Evolutionary conservation across 2,113 vertebrate species (phyloP).

Genomic region (Anguilla rostrata): DNA sequence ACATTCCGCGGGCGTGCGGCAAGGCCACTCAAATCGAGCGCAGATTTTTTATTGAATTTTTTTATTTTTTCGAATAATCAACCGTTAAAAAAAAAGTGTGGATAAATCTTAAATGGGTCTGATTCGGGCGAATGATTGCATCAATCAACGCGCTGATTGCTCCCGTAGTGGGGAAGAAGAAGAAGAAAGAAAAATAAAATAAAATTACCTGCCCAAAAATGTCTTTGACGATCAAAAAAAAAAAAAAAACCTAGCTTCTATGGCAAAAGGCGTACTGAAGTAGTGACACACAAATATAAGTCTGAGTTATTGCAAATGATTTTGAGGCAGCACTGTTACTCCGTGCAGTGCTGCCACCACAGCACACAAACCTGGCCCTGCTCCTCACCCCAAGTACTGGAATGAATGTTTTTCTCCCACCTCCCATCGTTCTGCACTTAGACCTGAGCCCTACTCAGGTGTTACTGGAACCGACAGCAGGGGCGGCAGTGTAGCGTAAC

Average conservation of each 20-base stretch:
- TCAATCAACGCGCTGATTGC: slow-evolving; percentile 51
- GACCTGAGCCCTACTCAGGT: background rate
- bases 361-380: background rate
- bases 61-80: slow-evolving; percentile 47
- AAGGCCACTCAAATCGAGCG: slow-evolving; percentile 32
- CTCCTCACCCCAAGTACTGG: background rate
- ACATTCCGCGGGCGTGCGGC: slow-evolving; percentile 25
- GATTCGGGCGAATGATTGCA: slow-evolving; percentile 57
- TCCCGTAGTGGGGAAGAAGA: background rate
- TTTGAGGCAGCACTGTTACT: no score
- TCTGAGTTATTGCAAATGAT: background rate
- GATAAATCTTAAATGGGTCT: slow-evolving; percentile 55
- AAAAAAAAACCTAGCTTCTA: background rate
- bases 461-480: background rate
- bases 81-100: slow-evolving; percentile 51
- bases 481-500: no score
- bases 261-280: background rate
- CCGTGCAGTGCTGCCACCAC: no score
- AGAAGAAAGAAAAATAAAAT: no score
- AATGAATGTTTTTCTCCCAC: background rate
- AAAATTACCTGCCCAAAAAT: background rate
- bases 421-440: background rate
- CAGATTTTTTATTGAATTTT: slow-evolving; percentile 34
- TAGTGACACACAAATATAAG: background rate
- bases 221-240: background rate